A percentile compares a stretch with the other conserved stretches of the same genome.
These are phyloP conservation scores for Onchidella celtica DNA, from an alignment of 2,888 invertebrate species.

Conservation along the genomic window DNA sequence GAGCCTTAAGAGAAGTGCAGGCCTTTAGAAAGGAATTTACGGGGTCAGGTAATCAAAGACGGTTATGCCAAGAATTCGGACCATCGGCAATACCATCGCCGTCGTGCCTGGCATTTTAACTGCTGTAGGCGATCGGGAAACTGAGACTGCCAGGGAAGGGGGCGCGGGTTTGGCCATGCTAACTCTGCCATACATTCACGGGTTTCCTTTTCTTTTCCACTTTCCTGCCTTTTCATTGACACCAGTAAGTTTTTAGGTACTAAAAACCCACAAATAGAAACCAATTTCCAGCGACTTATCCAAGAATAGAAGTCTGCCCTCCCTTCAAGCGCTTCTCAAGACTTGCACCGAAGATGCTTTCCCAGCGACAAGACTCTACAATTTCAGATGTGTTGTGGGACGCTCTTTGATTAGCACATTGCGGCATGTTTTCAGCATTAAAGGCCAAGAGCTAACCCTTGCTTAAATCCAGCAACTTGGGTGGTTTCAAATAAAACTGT, in stretches of 20 bases:
- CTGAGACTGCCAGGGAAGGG: no score
- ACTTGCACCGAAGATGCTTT: neutral
- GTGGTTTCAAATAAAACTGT: neutral
- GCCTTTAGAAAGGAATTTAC: no score
- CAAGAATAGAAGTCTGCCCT: constrained; percentile 19
- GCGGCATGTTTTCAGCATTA: constrained; percentile 24
- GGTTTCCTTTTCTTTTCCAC: no score
- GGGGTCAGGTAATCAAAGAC: neutral
- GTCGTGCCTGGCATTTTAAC: neutral
- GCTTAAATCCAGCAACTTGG: constrained; percentile 5
- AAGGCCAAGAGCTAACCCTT: neutral
- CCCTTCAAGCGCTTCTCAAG: neutral
- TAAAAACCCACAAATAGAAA: constrained; percentile 1
- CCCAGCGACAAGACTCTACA: constrained; percentile 12
- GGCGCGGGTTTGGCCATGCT: no score
- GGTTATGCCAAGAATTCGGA: neutral
- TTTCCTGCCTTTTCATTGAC: neutral
- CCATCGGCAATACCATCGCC: neutral
- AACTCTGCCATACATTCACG: no score
- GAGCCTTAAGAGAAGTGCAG: no score
- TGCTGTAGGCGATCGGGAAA: neutral
- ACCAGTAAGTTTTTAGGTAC: neutral
- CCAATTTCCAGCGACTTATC: constrained; percentile 1
- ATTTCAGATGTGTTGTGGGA: constrained; percentile 18
- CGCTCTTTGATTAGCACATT: constrained; percentile 2